A percentile compares a stretch with the other conserved stretches of the same genome.
phyloP scores from a whole-genome alignment of 2,113 vertebrate genomes.

The Paramormyrops kingsleyae region DNA sequence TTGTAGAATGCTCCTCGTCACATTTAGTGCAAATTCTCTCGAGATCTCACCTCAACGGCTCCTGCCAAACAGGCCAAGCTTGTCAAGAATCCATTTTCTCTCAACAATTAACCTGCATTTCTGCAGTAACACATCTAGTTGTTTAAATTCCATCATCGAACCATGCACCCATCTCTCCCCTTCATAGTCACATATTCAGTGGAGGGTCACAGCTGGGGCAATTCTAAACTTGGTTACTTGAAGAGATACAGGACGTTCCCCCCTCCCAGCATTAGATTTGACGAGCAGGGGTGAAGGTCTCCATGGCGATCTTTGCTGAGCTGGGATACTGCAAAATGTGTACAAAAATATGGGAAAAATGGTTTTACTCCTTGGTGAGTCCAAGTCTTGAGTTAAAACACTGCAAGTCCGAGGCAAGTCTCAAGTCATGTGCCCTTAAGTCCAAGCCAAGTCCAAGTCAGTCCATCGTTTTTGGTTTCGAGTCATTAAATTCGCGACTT shows the following conservation, averaged over 20 bases:
- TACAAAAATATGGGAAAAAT: background rate
- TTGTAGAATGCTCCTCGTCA: background rate
- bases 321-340: background rate
- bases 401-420: background rate
- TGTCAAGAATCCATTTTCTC: background rate
- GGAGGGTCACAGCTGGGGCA: background rate
- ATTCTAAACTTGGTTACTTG: background rate
- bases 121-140: background rate
- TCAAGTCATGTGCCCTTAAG: too few species aligned
- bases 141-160: background rate
- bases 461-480: too few species aligned
- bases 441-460: too few species aligned
- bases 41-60: background rate
- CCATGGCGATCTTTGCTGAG: background rate
- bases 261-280: background rate
- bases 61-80: background rate
- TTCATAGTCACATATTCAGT: background rate
- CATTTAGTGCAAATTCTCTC: background rate
- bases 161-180: background rate
- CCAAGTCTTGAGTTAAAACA: background rate
- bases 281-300: background rate
- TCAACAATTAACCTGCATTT: background rate
- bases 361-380: background rate
- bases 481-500: too few species aligned
- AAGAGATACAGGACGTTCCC: background rate